Conservation (phyloP, 2,797 vertebrate genomes). For the Cheirogaleus major region DNA sequence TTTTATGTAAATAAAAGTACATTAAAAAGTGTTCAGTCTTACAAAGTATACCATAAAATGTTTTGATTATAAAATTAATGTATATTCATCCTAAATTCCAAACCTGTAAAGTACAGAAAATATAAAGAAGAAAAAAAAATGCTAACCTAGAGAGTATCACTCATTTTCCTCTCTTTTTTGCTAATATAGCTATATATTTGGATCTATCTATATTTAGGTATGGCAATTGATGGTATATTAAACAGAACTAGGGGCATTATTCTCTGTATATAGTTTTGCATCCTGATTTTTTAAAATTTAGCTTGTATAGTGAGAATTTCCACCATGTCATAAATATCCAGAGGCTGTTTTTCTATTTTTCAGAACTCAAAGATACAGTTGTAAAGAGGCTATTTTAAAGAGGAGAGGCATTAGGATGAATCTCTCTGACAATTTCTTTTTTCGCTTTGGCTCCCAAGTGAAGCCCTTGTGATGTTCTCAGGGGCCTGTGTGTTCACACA, state of each 20-base stretch:
- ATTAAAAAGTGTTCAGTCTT: neutral
- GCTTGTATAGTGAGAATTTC: neutral
- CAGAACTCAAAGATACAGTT: neutral
- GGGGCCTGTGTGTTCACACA: neutral
- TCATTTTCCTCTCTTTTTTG: neutral
- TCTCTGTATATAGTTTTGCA: neutral
- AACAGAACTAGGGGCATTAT: neutral
- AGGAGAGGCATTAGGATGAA: neutral
- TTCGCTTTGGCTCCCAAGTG: neutral
- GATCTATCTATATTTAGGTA: neutral
- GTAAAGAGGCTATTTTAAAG: neutral
- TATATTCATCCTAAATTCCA: neutral
- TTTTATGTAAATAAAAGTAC: conserved; percentile 41
- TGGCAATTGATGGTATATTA: neutral
- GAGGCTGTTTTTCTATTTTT: neutral
- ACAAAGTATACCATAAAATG: neutral
- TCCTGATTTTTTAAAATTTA: neutral
- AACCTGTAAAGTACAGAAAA: neutral
- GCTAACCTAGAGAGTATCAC: neutral
- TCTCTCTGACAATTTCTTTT: neutral
- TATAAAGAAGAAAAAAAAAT: neutral
- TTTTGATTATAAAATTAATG: neutral
- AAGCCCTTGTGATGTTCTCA: neutral
- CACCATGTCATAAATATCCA: neutral
- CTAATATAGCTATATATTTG: neutral